Evolutionary conservation across 2,888 invertebrate genomes (phyloP).

Genomic region (Eulithis testata): DNA sequence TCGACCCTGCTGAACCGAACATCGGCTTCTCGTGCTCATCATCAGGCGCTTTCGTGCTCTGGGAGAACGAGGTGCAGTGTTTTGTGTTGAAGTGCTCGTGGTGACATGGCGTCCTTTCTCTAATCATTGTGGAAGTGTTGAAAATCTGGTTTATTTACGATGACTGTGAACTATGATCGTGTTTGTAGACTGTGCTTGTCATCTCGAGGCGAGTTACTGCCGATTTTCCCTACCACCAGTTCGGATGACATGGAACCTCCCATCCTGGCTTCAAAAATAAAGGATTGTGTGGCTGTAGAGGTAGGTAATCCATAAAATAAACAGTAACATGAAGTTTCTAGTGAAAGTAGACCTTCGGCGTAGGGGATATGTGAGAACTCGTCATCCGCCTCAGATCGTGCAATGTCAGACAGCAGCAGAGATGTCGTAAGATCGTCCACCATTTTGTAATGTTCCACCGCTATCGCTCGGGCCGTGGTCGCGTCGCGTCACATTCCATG

Average conservation of each 20-base stretch:
- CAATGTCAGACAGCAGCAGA: slow-evolving; percentile 82
- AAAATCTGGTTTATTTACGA: slow-evolving; percentile 80
- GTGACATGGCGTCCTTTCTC: slow-evolving; percentile 82
- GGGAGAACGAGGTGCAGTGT: slow-evolving; percentile 82
- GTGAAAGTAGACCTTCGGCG: slow-evolving; percentile 82
- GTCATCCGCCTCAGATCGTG: slow-evolving; percentile 81
- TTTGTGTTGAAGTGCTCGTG: slow-evolving; percentile 83
- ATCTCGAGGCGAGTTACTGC: slow-evolving; percentile 84
- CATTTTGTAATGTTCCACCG: slow-evolving; percentile 84
- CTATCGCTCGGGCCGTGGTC: slow-evolving; percentile 80
- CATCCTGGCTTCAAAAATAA: slow-evolving; percentile 86
- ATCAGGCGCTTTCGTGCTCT: slow-evolving; percentile 84
- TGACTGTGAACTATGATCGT: slow-evolving; percentile 82
- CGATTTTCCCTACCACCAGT: slow-evolving; percentile 85
- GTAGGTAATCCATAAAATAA: slow-evolving; percentile 80
- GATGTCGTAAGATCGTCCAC: slow-evolving; percentile 86
- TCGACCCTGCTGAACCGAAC: slow-evolving; percentile 82
- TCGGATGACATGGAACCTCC: slow-evolving; percentile 80
- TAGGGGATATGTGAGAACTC: slow-evolving; percentile 71
- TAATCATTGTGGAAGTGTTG: slow-evolving; percentile 69
- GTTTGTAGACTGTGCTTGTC: slow-evolving; percentile 87
- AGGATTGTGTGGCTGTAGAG: slow-evolving; percentile 87
- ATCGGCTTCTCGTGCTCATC: slow-evolving; percentile 85
- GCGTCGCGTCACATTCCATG: slow-evolving; percentile 81
- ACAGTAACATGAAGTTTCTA: slow-evolving; percentile 68